Conservation (phyloP, 1,140 invertebrate species). For the Aphaenogaster rudis region DNA sequence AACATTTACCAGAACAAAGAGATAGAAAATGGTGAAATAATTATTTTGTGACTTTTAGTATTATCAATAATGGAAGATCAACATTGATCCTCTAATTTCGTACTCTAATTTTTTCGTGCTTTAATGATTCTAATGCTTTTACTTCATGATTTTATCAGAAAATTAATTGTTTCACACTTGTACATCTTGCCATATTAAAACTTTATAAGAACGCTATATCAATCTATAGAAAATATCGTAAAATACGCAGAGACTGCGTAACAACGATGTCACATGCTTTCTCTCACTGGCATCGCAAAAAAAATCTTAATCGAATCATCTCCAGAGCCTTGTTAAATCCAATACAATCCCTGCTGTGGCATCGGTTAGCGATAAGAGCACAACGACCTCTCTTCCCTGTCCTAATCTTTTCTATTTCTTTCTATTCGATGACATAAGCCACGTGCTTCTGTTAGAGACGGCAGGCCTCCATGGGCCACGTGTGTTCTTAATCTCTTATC, state of each 20-base stretch:
- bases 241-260: background rate
- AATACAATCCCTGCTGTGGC: conserved; percentile 30
- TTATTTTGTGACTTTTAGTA: background rate
- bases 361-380: conserved; percentile 65
- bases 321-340: conserved; percentile 55
- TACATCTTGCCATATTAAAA: background rate
- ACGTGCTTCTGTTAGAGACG: conserved; percentile 64
- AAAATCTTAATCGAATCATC: conserved; percentile 67
- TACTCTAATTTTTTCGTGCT: background rate
- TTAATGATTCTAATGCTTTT: background rate
- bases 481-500: conserved; percentile 71
- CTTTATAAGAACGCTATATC: background rate
- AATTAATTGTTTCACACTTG: background rate
- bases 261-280: background rate
- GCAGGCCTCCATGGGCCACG: conserved; percentile 61
- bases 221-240: background rate
- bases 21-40: background rate
- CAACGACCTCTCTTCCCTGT: conserved; percentile 39
- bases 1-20: background rate
- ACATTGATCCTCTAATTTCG: background rate
- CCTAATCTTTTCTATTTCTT: conserved; percentile 75
- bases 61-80: background rate
- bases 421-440: conserved; percentile 68
- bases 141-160: conserved; percentile 3
- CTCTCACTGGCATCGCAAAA: conserved; percentile 1